These are phyloP conservation scores for Leucophenga varia DNA, from an alignment of 1,140 invertebrate species.

Conservation along the genomic window DNA sequence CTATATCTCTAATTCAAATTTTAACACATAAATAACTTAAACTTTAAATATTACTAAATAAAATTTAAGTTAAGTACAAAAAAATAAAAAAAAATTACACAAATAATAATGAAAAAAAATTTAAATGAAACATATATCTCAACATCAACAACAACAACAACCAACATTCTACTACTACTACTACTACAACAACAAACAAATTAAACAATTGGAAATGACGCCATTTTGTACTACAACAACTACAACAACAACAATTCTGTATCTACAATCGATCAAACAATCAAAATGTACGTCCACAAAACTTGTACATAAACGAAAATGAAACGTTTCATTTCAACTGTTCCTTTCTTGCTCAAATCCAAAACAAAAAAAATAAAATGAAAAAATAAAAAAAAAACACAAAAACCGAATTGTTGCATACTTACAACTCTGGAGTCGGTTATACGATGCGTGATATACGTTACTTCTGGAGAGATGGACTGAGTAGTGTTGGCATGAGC, in stretches of 20 bases:
- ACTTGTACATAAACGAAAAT: background rate
- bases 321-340: background rate
- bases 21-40: too few relatives aligned
- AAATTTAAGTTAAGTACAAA: too few relatives aligned
- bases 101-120: too few relatives aligned
- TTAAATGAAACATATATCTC: constrained; percentile 37
- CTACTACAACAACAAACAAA: constrained; percentile 22
- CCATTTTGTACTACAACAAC: constrained; percentile 56
- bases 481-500: constrained; percentile 86
- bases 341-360: background rate
- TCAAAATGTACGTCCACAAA: background rate
- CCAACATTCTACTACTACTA: constrained; percentile 16
- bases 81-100: too few relatives aligned
- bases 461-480: constrained; percentile 91
- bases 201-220: constrained; percentile 58
- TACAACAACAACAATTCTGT: too few relatives aligned
- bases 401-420: too few relatives aligned
- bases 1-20: too few relatives aligned
- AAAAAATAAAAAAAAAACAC: too few relatives aligned
- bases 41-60: too few relatives aligned
- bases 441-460: constrained; percentile 97
- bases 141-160: constrained; percentile 23
- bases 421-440: constrained; percentile 76
- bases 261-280: constrained; percentile 8
- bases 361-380: background rate